Percentiles rank a stretch among this genome's conserved stretches.
These are phyloP conservation scores for Zonotrichia leucophrys DNA, from an alignment of 2,113 vertebrate species.

Conservation along the genomic window DNA sequence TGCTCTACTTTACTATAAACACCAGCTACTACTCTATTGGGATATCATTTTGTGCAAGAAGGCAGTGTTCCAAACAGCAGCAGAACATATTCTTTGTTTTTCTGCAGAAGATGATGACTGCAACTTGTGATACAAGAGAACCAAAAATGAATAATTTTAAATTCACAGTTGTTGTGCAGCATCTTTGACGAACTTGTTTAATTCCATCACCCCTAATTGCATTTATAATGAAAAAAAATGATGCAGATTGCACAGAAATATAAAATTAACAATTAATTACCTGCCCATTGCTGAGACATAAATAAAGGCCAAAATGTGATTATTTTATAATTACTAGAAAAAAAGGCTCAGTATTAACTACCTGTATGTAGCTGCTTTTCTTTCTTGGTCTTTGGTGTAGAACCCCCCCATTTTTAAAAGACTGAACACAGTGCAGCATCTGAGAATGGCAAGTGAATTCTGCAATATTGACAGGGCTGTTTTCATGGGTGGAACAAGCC, in stretches of 20 bases:
- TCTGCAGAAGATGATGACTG: constrained; percentile 9
- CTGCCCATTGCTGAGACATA: constrained; percentile 49
- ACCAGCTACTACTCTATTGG: constrained; percentile 11
- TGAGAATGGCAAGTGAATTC: background rate
- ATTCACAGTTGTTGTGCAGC: background rate
- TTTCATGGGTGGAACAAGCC: background rate
- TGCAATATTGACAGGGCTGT: background rate
- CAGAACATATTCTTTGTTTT: background rate
- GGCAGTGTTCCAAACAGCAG: background rate
- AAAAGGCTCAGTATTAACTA: background rate
- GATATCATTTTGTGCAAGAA: constrained; percentile 10
- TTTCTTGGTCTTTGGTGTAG: background rate
- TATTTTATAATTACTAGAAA: background rate
- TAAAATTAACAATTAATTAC: constrained; percentile 66
- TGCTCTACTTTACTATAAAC: constrained; percentile 53
- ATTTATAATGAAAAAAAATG: constrained; percentile 32
- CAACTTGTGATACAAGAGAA: background rate
- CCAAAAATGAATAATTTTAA: background rate
- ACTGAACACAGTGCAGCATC: background rate
- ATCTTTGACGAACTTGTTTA: constrained; percentile 29
- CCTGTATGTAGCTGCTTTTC: background rate
- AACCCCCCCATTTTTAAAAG: background rate
- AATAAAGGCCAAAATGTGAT: constrained; percentile 65
- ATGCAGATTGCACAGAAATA: constrained; percentile 36
- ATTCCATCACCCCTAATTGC: constrained; percentile 29